Base-by-base conservation (phyloP, 2,888 invertebrate species). In the Rhingia campestris region DNA sequence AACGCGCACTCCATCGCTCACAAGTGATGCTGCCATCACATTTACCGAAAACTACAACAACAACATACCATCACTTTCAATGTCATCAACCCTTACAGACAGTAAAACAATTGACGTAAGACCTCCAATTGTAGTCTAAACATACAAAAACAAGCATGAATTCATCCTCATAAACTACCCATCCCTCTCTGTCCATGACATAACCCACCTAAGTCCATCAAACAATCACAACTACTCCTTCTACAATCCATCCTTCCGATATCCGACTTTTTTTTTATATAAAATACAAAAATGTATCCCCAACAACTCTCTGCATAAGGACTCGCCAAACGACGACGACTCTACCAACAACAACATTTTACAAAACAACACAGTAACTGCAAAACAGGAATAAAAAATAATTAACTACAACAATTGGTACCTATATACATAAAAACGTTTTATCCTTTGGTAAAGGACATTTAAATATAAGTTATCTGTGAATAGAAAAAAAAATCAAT, bases 51-150 rank as follows among this genome's bases (percentile, higher is more conserved):
- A 87, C 74, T 87, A 88, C 61, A 88, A 88, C 49, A 89, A 89
- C 82, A 90, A 90, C 86, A 88, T 90, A 72, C 90, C 91, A 39
- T 90, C 91, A 51, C 89, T 90, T 75, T 90, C 91, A 32, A 64
- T 91, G 69, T 89, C 90, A 72, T 90, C 91, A 51, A 89, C 89
- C 49, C 86, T 90, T 56, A 91, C 90, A 67, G 90, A 90, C 69
- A 91, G 91, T 87, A 91, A 90, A 86, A 90, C 91, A 59, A 85
- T 91, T 74, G 91, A 91, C 87, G 88, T 89, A 35, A 89, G 91
- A 56, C 88, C 90, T 37, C 91, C 91, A 76, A 90, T 91, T 87
- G 88, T 91, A 84, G 91, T 91, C 87, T 90, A 86, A 86, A 22
- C 22, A 49, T 22, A 22, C 22, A 2, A 2, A 2, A 2, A 22